These are phyloP conservation scores for Erebia epiphron DNA, from an alignment of 2,888 invertebrate genomes.

Conservation along the genomic window DNA sequence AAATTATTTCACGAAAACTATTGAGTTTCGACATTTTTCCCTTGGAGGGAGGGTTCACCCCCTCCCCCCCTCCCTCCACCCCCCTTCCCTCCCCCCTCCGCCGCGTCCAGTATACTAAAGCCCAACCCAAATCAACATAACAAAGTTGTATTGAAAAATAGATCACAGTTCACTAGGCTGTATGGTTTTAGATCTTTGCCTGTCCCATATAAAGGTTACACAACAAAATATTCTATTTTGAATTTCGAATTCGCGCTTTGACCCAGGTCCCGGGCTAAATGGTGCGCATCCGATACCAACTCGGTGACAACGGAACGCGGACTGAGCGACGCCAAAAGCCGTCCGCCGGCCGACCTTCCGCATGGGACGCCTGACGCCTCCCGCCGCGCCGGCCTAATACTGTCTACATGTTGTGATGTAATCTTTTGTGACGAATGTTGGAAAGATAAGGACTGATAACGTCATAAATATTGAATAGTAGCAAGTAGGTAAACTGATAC, in stretches of 20 bases:
- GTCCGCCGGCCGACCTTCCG: conserved; percentile 60
- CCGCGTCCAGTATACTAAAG: too few species aligned
- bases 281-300: conserved; percentile 64
- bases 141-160: too few species aligned
- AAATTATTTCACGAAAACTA: too few species aligned
- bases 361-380: conserved; percentile 72
- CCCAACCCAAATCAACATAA: neutral
- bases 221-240: conserved; percentile 24
- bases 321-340: conserved; percentile 54
- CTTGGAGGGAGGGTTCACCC: too few species aligned
- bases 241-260: conserved; percentile 48
- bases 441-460: conserved; percentile 61
- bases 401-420: conserved; percentile 60
- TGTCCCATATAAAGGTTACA: conserved; percentile 18
- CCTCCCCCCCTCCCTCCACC: too few species aligned
- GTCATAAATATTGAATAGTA: conserved; percentile 49
- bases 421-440: conserved; percentile 68
- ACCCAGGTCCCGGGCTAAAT: conserved; percentile 53
- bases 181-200: neutral
- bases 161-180: neutral
- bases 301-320: conserved; percentile 66
- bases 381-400: conserved; percentile 75
- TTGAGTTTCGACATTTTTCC: too few species aligned
- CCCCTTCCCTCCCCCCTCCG: too few species aligned
- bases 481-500: neutral